These are phyloP conservation scores for Corydoras sp. DNA, from an alignment of 2,113 vertebrate species.

Conservation along the genomic window DNA sequence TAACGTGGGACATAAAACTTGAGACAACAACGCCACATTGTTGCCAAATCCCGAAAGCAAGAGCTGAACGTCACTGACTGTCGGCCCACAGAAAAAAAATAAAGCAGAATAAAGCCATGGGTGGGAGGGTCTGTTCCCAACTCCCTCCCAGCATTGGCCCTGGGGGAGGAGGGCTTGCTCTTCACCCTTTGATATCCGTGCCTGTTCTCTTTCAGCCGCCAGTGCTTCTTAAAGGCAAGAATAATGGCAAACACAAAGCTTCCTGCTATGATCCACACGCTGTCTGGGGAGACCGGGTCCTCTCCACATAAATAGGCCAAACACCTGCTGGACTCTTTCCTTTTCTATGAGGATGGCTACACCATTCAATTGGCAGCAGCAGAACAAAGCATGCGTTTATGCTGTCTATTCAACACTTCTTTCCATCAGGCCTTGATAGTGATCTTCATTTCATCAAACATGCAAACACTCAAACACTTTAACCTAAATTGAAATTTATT, in stretches of 20 bases:
- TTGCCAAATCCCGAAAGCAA: constrained; percentile 43
- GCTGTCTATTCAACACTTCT: constrained; percentile 58
- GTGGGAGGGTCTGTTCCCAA: constrained; percentile 70
- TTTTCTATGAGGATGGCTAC: constrained; percentile 59
- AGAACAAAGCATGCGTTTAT: constrained; percentile 58
- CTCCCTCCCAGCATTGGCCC: constrained; percentile 52
- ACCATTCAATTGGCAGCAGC: constrained; percentile 57
- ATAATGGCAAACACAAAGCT: constrained; percentile 81
- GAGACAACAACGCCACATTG: constrained; percentile 29
- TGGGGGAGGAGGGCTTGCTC: constrained; percentile 38
- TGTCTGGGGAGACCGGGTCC: constrained; percentile 55
- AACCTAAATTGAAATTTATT: no score
- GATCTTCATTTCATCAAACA: no score
- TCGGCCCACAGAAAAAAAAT: constrained; percentile 49
- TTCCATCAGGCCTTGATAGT: constrained; percentile 41
- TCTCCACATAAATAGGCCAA: constrained; percentile 72
- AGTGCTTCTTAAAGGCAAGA: constrained; percentile 64
- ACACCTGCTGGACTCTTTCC: constrained; percentile 72
- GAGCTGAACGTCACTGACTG: constrained; percentile 51
- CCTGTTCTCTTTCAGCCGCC: constrained; percentile 68
- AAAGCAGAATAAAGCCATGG: constrained; percentile 65
- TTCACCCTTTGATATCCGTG: constrained; percentile 71
- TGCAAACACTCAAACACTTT: no score
- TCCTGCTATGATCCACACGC: constrained; percentile 73
- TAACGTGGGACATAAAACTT: constrained; percentile 52